phyloP scores from a whole-genome alignment of 2,888 invertebrate species.

The Drosophila mayaguana region DNA sequence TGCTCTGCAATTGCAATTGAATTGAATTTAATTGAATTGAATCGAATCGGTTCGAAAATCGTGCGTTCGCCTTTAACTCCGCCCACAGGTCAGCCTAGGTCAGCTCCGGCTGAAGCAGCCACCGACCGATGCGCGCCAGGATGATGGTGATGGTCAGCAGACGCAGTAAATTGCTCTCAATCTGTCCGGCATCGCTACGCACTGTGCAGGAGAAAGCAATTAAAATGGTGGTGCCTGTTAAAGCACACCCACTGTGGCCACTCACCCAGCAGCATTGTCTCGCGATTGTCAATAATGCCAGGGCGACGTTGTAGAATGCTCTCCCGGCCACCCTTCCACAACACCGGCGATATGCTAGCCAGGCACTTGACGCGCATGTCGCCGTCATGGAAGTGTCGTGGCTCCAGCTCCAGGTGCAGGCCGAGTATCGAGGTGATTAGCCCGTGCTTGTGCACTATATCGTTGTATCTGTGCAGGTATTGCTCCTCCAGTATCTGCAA shows the following conservation, averaged over 20 bases:
- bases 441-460: conserved; percentile 87
- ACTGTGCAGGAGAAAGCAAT: conserved; percentile 54
- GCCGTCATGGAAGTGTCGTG: conserved; percentile 87
- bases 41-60: conserved; percentile 68
- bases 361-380: conserved; percentile 88
- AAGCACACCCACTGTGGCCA: conserved; percentile 15
- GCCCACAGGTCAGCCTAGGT: conserved; percentile 56
- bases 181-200: conserved; percentile 70
- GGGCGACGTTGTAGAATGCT: conserved; percentile 87
- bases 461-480: conserved; percentile 86
- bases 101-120: conserved; percentile 69
- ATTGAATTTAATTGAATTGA: conserved; percentile 72
- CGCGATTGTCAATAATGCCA: conserved; percentile 87
- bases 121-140: conserved; percentile 74
- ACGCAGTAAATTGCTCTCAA: conserved; percentile 62
- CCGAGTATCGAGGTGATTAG: conserved; percentile 87
- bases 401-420: conserved; percentile 86
- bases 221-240: conserved; percentile 17
- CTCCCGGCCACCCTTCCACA: conserved; percentile 88
- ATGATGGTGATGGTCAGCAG: conserved; percentile 73
- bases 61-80: conserved; percentile 19
- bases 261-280: conserved; percentile 88
- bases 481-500: conserved; percentile 86
- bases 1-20: conserved; percentile 77
- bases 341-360: conserved; percentile 87